Conservation (phyloP, 2,113 vertebrate species). For the Pongo pygmaeus region DNA sequence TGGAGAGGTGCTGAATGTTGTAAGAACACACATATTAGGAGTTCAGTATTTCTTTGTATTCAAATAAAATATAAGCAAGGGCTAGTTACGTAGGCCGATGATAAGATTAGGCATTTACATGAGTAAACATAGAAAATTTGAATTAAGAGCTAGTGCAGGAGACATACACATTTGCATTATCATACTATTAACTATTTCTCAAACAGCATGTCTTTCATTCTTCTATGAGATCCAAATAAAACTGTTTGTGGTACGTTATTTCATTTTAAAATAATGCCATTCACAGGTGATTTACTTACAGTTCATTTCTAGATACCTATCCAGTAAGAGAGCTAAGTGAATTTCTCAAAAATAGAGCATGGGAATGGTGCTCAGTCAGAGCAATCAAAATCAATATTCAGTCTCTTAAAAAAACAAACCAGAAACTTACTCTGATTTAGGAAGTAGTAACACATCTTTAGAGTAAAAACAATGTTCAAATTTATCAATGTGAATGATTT, state of each 20-base stretch:
- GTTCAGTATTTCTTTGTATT: background rate
- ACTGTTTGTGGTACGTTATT: background rate
- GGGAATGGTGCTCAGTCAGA: background rate
- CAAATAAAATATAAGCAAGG: background rate
- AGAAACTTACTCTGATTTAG: background rate
- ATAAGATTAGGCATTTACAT: background rate
- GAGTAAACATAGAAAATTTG: background rate
- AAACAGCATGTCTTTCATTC: background rate
- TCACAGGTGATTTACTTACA: background rate
- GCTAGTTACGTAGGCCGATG: background rate
- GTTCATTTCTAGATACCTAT: background rate
- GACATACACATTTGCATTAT: background rate
- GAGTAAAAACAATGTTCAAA: background rate
- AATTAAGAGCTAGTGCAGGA: background rate
- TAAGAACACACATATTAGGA: background rate
- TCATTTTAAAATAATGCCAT: constrained; percentile 2
- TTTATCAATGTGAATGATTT: background rate
- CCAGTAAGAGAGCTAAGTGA: background rate
- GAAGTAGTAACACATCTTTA: background rate
- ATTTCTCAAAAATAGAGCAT: background rate
- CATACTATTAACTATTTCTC: background rate
- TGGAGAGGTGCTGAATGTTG: background rate
- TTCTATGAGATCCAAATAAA: background rate
- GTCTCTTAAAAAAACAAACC: background rate
- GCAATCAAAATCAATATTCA: background rate